Evolutionary conservation across 2,888 invertebrate genomes (phyloP).

Genomic region (Eupithecia dodoneata): DNA sequence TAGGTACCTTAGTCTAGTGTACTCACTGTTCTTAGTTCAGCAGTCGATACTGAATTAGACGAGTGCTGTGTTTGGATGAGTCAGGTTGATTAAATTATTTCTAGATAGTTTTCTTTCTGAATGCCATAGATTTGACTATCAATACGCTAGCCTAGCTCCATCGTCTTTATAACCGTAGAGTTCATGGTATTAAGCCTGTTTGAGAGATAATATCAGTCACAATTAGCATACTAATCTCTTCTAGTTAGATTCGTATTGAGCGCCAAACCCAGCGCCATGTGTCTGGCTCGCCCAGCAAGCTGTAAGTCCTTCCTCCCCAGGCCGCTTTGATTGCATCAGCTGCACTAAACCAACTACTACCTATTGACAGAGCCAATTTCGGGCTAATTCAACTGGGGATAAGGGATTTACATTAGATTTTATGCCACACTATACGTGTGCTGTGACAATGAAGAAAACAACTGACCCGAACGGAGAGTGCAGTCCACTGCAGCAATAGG

Average conservation of each 20-base stretch:
- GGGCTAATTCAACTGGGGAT: slow-evolving; percentile 58
- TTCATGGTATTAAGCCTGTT: slow-evolving; percentile 68
- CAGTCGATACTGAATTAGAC: slow-evolving; percentile 63
- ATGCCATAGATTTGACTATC: slow-evolving; percentile 74
- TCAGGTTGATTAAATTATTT: slow-evolving; percentile 69
- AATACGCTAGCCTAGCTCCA: slow-evolving; percentile 78
- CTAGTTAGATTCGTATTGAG: slow-evolving; percentile 73
- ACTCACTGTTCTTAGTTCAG: slow-evolving; percentile 68
- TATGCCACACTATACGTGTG: slow-evolving; percentile 45
- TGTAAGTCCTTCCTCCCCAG: slow-evolving; percentile 73
- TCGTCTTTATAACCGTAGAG: slow-evolving; percentile 76
- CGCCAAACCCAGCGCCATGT: slow-evolving; percentile 65
- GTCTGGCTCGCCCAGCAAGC: slow-evolving; percentile 53
- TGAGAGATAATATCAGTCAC: slow-evolving; percentile 66
- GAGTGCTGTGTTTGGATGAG: slow-evolving; percentile 82
- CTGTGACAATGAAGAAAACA: slow-evolving; percentile 71
- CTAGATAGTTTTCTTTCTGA: slow-evolving; percentile 73
- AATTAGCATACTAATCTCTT: slow-evolving; percentile 81
- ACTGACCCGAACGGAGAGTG: slow-evolving; percentile 71
- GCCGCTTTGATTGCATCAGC: slow-evolving; percentile 52
- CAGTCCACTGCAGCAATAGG: slow-evolving; percentile 73
- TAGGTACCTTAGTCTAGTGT: slow-evolving; percentile 64
- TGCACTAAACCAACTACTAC: slow-evolving; percentile 46
- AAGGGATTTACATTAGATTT: slow-evolving; percentile 62
- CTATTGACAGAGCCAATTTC: slow-evolving; percentile 48